phyloP scores from a whole-genome alignment of 2,113 vertebrate species.

The Clarias magur region DNA sequence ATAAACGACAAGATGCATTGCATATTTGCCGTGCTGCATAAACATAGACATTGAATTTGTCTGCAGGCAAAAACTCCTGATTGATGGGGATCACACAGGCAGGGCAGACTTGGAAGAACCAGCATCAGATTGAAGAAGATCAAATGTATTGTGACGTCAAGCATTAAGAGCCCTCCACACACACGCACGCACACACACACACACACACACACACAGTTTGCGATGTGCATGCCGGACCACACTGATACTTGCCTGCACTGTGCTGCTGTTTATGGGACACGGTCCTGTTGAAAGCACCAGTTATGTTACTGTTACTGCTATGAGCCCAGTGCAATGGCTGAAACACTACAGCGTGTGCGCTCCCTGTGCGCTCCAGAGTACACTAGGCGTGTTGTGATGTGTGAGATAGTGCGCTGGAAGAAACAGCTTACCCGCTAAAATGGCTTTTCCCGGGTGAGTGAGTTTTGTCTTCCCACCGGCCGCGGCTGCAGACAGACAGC shows the following conservation, averaged over 20 bases:
- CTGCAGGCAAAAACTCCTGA: not conserved
- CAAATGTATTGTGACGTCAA: not conserved
- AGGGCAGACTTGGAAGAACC: not conserved
- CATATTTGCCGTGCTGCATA: not conserved
- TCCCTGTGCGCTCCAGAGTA: not conserved
- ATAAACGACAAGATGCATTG: not conserved
- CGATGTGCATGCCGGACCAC: constrained; percentile 25
- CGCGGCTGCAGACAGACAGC: constrained; percentile 74
- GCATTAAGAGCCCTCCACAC: not conserved
- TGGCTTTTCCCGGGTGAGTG: constrained; percentile 85
- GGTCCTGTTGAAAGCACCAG: constrained; percentile 37
- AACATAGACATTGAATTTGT: not conserved
- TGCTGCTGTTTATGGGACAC: not conserved
- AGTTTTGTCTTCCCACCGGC: constrained; percentile 75
- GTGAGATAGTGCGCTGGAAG: not conserved
- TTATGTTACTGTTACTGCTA: not conserved
- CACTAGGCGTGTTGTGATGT: not conserved
- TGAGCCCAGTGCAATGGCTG: not conserved
- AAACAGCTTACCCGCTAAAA: constrained; percentile 77
- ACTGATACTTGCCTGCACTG: constrained; percentile 45
- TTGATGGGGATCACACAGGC: not conserved
- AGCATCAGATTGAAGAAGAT: not conserved
- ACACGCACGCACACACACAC: no score
- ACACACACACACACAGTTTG: not conserved
- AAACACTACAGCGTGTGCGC: not conserved